Base-by-base conservation (phyloP, 2,888 invertebrate species). In the Cancer borealis region DNA sequence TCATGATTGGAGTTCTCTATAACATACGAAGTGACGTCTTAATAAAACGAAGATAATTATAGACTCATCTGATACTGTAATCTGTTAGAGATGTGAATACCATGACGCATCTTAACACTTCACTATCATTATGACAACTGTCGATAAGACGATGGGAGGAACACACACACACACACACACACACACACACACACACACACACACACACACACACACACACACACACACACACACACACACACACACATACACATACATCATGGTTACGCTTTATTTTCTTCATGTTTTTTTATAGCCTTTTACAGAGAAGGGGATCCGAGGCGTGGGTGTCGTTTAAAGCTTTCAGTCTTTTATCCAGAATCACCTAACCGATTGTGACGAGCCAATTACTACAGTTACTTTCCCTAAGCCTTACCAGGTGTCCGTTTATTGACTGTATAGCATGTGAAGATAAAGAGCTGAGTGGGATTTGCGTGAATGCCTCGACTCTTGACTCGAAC, bases 121-220 rank as follows among this genome's bases (percentile, higher is more conserved):
- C 21, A 60, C 60, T 60, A 21, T 60, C 5, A 49, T 49, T 49
- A 60, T 60, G 60, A 60, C 60, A 10, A 21, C 10, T 60, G 3
- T 60, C 10, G 60, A 60, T 21, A 60, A 21, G 17, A 60, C 17
- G 17, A 21, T 39, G 39, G 17, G 21, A 4, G 21, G 21, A 49
- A 60, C 12, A 17, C 54, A 54, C 54, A 54, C 54, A 54, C 54
- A 54, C 54, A 54, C 54, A 54, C 54, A 54, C 54, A 54, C 84
- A 84, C 84, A 26, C 84, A 84, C 84, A 84, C 30, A 84, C 84
- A 84, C 84, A 84, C 84, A 84, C 84, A 84, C 84, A 84, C 84
- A 39, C 84, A 84, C 26, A 84, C 84, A 39, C 84, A 84, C 84
- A 79, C 79, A 79, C 79, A 79, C 79, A 79, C 79, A 79, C 30